Conservation (phyloP, 1,140 invertebrate species). For the Diorhabda sublineata region DNA sequence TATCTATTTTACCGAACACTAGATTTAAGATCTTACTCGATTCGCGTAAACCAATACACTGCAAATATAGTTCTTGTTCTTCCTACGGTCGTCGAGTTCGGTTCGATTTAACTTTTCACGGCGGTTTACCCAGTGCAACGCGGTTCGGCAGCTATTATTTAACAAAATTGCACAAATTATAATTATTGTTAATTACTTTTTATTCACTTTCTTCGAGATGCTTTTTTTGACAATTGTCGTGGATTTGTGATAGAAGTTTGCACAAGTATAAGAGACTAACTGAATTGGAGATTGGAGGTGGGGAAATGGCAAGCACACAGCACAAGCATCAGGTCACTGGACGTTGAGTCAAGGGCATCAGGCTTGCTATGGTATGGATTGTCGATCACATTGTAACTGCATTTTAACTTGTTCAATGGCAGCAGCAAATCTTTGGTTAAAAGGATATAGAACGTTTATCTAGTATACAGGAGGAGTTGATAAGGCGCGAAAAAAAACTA, state of each 20-base stretch:
- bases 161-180: no score
- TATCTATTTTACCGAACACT: no score
- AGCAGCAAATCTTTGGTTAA: slow-evolving; percentile 14
- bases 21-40: no score
- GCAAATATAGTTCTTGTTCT: no score
- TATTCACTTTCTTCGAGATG: background rate
- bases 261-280: slow-evolving; percentile 19
- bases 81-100: no score
- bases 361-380: slow-evolving; percentile 34
- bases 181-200: background rate
- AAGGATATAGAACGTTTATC: slow-evolving; percentile 17
- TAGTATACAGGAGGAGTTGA: slow-evolving; percentile 9
- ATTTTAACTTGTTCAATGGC: slow-evolving; percentile 23
- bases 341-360: slow-evolving; percentile 41
- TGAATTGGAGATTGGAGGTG: slow-evolving; percentile 23
- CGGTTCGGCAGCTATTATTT: no score
- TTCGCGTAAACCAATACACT: no score
- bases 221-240: slow-evolving; percentile 16
- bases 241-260: slow-evolving; percentile 12
- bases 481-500: background rate
- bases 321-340: slow-evolving; percentile 39
- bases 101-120: no score
- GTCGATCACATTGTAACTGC: slow-evolving; percentile 33
- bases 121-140: no score
- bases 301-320: slow-evolving; percentile 33